Evolutionary conservation across 2,888 invertebrate genomes (phyloP).

Genomic region (Calliphora vomitoria): DNA sequence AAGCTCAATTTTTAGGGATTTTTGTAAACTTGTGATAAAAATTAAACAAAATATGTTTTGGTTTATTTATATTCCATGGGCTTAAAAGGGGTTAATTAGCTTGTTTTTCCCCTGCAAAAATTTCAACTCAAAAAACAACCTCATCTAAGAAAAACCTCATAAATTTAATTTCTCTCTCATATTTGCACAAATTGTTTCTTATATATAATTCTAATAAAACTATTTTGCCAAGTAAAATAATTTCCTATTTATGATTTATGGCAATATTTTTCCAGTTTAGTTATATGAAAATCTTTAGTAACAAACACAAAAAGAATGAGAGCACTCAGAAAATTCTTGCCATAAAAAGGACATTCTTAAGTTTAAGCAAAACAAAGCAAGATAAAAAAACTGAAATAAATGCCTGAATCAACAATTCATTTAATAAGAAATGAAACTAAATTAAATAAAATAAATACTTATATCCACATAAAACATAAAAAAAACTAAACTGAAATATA

Average conservation of each 20-base stretch:
- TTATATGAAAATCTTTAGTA: neutral
- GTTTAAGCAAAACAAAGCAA: conserved; percentile 7
- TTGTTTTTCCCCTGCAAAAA: no score
- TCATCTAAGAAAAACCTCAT: conserved; percentile 30
- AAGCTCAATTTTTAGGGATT: no score
- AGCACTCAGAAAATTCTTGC: conserved; percentile 19
- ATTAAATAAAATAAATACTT: neutral
- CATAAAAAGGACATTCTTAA: conserved; percentile 37
- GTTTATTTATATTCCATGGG: no score
- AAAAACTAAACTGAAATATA: neutral
- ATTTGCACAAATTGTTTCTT: no score
- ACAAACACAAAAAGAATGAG: neutral
- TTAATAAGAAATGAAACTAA: conserved; percentile 15
- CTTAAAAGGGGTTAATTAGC: no score
- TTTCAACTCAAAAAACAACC: no score
- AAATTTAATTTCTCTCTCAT: conserved; percentile 2
- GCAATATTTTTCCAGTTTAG: conserved; percentile 26
- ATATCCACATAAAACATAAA: neutral
- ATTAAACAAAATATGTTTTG: no score
- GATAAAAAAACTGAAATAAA: conserved; percentile 27
- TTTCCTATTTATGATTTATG: conserved; percentile 68
- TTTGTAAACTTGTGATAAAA: no score
- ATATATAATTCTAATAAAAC: neutral
- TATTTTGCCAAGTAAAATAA: conserved; percentile 57
- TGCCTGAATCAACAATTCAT: conserved; percentile 67